Evolutionary conservation across 1,140 invertebrate genomes (phyloP), one percentile per base, ranked within the genome.

Genomic region (Bombus waltoni): DNA sequence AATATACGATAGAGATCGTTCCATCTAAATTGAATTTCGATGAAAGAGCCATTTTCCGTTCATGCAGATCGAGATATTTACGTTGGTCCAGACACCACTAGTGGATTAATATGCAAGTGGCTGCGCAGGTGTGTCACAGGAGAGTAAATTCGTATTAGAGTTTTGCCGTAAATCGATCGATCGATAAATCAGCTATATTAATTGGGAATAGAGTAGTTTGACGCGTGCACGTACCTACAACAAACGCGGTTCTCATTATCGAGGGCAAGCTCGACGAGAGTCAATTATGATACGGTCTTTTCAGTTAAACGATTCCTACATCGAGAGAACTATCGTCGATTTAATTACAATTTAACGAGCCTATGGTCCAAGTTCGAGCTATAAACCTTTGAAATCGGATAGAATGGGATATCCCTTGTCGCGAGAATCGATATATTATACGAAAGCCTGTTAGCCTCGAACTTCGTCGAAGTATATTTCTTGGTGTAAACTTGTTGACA

Each of bases 21-120:
- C 73, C 82, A 81, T 85, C 86, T 82, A 89, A 88, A 90, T 92
- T 88, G 89, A 89, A 87, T 84, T 86, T 86, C 92, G 82, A 89
- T 68, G 88, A 79, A 73, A 85, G 81, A 59, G 65, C 66, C 84
- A 89, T 73, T 86, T 38, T 76, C 62, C 68, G 44, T 62, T 78
- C 85, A 59, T 68, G 68, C 66, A 71, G 70, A 85, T 72, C 76
- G 62, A 81, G 87, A 91, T 90, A 92, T 91, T 89, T 89, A 91
- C 88, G 88, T 79, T 85, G 84, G 47, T 62, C 42, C n/a, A 28
- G 81, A 42, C 77, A 42, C 78, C 82, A 75, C 78, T 42, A 77
- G 68, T 71, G 88, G 75, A 88, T 86, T 86, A 88, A 76, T 71
- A 68, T 74, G 86, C 75, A 79, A 81, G 80, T 74, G 62, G 70